Base-by-base conservation (phyloP, 2,113 vertebrate genomes). In the Psophia crepitans region DNA sequence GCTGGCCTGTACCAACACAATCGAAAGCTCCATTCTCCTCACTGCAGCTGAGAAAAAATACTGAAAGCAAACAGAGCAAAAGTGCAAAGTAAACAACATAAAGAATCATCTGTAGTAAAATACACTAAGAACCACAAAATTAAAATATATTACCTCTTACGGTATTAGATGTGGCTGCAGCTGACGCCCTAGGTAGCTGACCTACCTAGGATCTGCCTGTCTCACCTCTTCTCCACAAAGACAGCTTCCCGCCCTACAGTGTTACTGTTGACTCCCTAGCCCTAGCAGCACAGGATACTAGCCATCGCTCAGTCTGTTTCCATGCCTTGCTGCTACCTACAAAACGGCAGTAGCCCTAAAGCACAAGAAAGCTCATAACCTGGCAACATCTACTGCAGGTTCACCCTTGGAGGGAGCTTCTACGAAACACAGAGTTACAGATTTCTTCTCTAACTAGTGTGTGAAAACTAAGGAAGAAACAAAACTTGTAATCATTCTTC, bases 81-180 rank as follows among this genome's bases (percentile, higher is more conserved):
- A 75, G n/a, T n/a, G n/a, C n/a, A 23, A 54, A 24, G 13, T 24
- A 64, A 89, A 64, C 54, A 78, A 33, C n/a, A n/a, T n/a, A n/a
- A n/a, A n/a, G n/a, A n/a, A n/a, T n/a, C n/a, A n/a, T n/a, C n/a
- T 19, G 27, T 1, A 22, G 19, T 23, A 0, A 1, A 56, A 46
- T 61, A 35, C 23, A 27, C 30, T 6, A 2, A 21, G 6, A 49
- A 58, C 20, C 43, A 44, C 26, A 35, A 58, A 58, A 61, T 30
- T 13, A 19, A 69, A 86, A 61, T 23, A 12, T 21, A 23, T 14
- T 57, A 11, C 26, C 33, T 88, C 53, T 46, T 17, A 28, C 6
- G 41, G 13, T 12, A 28, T 54, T 48, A 61, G n/a, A 58, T 11
- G 43, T 1, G 5, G 77, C 28, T 53, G 37, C 46, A 53, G 61